Base-by-base conservation (phyloP, 1,140 invertebrate species). In the Trissolcus basalis region DNA sequence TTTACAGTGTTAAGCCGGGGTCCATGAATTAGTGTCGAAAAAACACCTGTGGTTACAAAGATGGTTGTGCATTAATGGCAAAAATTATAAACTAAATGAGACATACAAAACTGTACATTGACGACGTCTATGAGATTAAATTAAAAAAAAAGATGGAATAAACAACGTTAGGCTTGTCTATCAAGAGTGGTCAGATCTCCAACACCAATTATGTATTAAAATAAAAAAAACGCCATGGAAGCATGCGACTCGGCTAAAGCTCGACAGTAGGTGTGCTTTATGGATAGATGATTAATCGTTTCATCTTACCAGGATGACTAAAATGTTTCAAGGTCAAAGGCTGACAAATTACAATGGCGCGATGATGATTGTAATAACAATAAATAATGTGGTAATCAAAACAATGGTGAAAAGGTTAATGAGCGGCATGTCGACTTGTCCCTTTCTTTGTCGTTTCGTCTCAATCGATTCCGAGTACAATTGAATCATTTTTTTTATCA, bases 141-240 rank as follows among this genome's bases (percentile, higher is more conserved):
- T n/a, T n/a, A n/a, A 39, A 39, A 39, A 39, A 39, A 32, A 45
- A 45, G 11, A 10, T 36, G 35, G 6, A 48, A 47, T 10, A 35
- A 9, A 9, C 9, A 49, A 44, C 13, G 43, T 44, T 51, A 63
- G 41, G 43, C 43, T 64, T 47, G 49, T 53, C 6, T 41, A 35
- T 80, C 73, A 85, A 85, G 81, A 86, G 83, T 85, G 84, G 84
- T 80, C 84, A 86, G 82, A 85, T 84, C 83, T 85, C 85, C 84
- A 86, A 82, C 83, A 86, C 85, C 82, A 78, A 80, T 27, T 27
- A 27, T 27, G 1, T 53, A 63, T 53, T 36, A 48, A 36, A 59
- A 48, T 5, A 16, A 35, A 63, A 53, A 63, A 35, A 61, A 45
- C 53, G 73, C 59, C 76, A 77, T 56, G 36, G 16, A 43, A 61